A percentile compares a stretch with the other conserved stretches of the same genome.
Conservation (phyloP, 2,113 vertebrate genomes). For the Heliornis fulica region DNA sequence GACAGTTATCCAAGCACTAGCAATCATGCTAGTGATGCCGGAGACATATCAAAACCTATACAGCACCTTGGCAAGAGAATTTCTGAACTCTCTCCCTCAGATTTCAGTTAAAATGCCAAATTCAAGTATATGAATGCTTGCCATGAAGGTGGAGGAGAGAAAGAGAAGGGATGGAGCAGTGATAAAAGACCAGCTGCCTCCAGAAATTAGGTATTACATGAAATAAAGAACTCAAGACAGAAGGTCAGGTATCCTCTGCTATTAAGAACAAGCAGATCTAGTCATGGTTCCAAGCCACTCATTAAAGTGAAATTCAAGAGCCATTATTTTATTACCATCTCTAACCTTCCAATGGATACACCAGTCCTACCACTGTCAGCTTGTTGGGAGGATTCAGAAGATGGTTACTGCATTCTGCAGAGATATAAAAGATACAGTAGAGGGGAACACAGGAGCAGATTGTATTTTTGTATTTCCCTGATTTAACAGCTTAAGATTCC, state of each 20-base stretch:
- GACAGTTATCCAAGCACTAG: background rate
- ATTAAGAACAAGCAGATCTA: constrained; percentile 26
- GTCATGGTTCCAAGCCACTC: constrained; percentile 2
- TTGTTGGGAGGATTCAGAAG: background rate
- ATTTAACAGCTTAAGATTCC: background rate
- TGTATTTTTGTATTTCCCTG: background rate
- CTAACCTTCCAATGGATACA: background rate
- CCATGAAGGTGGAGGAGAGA: background rate
- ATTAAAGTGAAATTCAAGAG: constrained; percentile 27
- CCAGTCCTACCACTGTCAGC: background rate
- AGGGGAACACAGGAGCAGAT: background rate
- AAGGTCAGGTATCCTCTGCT: background rate
- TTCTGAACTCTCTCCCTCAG: background rate
- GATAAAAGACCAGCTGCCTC: background rate
- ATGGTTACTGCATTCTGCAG: background rate
- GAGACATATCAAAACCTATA: background rate
- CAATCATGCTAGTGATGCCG: background rate
- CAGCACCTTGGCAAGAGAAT: background rate
- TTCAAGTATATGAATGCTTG: background rate
- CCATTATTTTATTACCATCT: constrained; percentile 13
- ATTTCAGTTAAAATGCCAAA: background rate
- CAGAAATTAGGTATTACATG: background rate
- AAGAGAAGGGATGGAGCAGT: background rate
- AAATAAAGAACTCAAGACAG: constrained; percentile 1
- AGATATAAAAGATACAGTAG: background rate